Percentiles rank a stretch among this genome's conserved stretches.
Evolutionary conservation across 2,113 vertebrate species (phyloP).

Genomic region (Tragelaphus imberbis): DNA sequence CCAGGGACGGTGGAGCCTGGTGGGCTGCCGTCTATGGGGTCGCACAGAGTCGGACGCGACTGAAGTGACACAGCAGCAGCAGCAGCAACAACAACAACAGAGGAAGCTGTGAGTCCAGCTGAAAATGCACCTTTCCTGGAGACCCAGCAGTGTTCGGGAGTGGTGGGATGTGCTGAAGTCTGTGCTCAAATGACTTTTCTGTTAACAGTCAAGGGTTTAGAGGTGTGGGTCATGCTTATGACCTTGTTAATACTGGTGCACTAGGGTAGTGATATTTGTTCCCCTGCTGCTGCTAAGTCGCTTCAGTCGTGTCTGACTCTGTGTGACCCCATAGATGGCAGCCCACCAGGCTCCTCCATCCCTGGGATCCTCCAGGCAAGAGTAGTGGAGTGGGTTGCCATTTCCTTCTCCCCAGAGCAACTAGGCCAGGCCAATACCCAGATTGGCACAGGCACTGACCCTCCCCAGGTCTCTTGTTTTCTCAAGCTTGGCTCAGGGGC

Average conservation of each 20-base stretch:
- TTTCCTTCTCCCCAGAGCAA: background rate
- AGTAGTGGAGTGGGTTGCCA: too few relatives aligned
- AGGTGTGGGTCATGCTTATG: background rate
- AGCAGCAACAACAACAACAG: too few relatives aligned
- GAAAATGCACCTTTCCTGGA: background rate
- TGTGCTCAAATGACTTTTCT: background rate
- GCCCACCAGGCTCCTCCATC: too few relatives aligned
- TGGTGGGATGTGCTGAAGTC: background rate
- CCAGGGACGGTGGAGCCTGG: too few relatives aligned
- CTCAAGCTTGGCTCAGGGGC: background rate
- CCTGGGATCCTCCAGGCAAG: too few relatives aligned
- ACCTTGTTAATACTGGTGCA: too few relatives aligned
- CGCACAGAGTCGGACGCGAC: too few relatives aligned
- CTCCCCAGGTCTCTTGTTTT: background rate
- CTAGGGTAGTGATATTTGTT: background rate
- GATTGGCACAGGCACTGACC: background rate
- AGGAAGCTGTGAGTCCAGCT: background rate
- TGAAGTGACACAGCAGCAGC: too few relatives aligned
- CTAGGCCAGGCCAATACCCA: accelerated
- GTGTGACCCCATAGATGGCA: too few relatives aligned
- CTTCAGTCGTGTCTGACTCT: too few relatives aligned
- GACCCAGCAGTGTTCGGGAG: too few relatives aligned
- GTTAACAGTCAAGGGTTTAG: background rate
- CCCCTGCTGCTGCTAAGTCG: background rate
- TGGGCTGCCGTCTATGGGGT: too few relatives aligned